Evolutionary conservation across 92 coral and sea anemone genomes (phyloP), one percentile per base, ranked within the genome.

Genomic region (Zoanthus sansibaricus): DNA sequence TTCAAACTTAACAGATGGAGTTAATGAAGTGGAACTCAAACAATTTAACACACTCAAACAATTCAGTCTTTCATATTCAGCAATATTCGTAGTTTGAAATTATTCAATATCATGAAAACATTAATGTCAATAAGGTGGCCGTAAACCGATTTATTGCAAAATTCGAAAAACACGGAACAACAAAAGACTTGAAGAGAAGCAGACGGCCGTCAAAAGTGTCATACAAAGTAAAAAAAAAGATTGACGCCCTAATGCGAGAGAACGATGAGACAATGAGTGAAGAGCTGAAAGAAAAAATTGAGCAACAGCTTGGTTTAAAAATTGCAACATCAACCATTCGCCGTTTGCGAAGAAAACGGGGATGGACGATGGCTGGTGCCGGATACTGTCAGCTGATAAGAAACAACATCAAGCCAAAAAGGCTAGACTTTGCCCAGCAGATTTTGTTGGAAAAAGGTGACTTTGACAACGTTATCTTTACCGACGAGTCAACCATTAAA

Each of bases 361-460:
- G 71, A 66, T 66, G 71, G 71, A 66, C 71, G 33, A 66, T 66
- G 71, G 71, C 71, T 25, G 71, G 62, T 56, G 62, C 62, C 62
- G 62, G 62, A 5, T 56, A 56, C 16, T 56, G 62, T 56, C 62
- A 56, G 62, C 16, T 56, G 62, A 56, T 56, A 56, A 15, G 62
- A 1, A 56, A 56, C 17, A 56, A 56, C n/a, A n/a, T n/a, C 16
- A 56, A 56, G 62, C 62, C 62, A 1, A 56, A 56, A 56, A 56
- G 62, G 62, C 62, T 56, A 56, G 62, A 56, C 15, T 56, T 56
- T 56, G 62, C 62, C 62, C 62, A 56, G 62, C 62, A 56, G 62
- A 56, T 56, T 56, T 56, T 56, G 62, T 11, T 7, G 14, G 62
- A 56, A 56, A 56, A 56, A 56, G 62, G 12, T 56, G 12, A 56